phyloP scores from a whole-genome alignment of 1,140 invertebrate species.

The Hylaeus anthracinus region DNA sequence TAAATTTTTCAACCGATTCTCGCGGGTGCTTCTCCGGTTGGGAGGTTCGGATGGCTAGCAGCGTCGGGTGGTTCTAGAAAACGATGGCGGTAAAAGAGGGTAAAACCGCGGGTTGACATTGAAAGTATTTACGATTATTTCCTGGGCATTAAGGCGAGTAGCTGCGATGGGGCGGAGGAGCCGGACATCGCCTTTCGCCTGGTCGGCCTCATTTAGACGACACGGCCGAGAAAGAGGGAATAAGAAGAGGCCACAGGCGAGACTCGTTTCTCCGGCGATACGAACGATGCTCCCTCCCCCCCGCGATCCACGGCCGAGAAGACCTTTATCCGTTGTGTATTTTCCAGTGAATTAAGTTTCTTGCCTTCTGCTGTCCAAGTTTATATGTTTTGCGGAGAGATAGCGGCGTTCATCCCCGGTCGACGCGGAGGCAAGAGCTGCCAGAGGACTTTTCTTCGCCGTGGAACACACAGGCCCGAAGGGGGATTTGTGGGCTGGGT shows the following conservation, averaged over 20 bases:
- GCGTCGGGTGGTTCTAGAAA: not conserved
- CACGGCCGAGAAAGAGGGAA: constrained; percentile 14
- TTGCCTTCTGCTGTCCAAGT: constrained; percentile 67
- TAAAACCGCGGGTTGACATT: constrained; percentile 39
- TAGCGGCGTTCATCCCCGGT: constrained; percentile 59
- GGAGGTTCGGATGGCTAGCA: not conserved
- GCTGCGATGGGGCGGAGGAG: constrained; percentile 4
- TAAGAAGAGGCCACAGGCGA: not conserved
- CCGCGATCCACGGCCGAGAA: constrained; percentile 26
- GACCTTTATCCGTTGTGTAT: constrained; percentile 71
- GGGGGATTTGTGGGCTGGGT: constrained; percentile 38
- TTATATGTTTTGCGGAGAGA: constrained; percentile 69
- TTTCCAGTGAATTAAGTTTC: constrained; percentile 72
- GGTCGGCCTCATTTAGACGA: constrained; percentile 48
- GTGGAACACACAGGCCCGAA: not conserved
- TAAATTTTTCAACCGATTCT: constrained; percentile 50
- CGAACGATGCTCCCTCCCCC: constrained; percentile 23
- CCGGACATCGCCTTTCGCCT: constrained; percentile 15
- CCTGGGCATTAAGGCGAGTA: constrained; percentile 53
- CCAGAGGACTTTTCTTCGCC: constrained; percentile 46
- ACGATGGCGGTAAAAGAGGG: constrained; percentile 16
- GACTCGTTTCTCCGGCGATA: constrained; percentile 23
- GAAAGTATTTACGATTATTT: constrained; percentile 65
- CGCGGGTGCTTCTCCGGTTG: not conserved
- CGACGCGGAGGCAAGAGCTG: constrained; percentile 42